Base-by-base conservation (phyloP, 1,140 invertebrate genomes). In the Anoplolepis gracilipes region DNA sequence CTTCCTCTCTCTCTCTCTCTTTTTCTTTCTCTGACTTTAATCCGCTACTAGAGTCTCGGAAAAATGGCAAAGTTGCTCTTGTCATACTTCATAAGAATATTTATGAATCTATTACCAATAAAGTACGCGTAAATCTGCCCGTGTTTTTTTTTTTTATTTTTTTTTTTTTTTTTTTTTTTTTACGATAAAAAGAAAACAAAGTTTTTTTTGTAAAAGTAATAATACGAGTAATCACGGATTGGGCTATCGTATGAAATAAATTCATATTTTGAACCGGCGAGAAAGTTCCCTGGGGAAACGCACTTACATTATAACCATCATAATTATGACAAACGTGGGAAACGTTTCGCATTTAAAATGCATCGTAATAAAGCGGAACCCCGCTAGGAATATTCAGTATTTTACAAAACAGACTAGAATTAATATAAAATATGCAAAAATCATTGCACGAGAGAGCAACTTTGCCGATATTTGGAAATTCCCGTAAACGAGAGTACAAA, bases 291-390 rank as follows among this genome's bases (percentile, higher is more conserved):
- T 33, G 11, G 67, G 36, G 67, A 46, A 73, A 25, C 36, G 53
- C 49, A 72, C 36, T 82, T 59, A 57, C 59, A 42, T 67, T n/a
- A 70, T 57, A 49, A n/a, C 22, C 78, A 59, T 8, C 28, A 59
- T 33, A 36, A 59, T 25, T 67, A 25, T 67, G 67, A 82, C 33
- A 16, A 72, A 81, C 65, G 46, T 65, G 76, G 64, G 13, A 81
- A 82, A 30, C 8, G 67, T 36, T 69, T 59, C 55, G 19, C 36
- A 59, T 82, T n/a, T 72, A 82, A 73, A 82, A 82, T 81, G 72
- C 65, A 72, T 72, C 25, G 53, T 33, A 36, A 19, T 42, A 67
- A 57, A 57, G 49, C 19, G 25, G 33, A 36, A 55, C 1, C n/a
- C 65, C 65, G 49, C 22, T 5, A 57, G 78, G 78, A 59, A 81